A percentile compares a stretch with the other conserved stretches of the same genome.
Conservation (phyloP, 2,113 vertebrate genomes). For the Hypanus sabinus region DNA sequence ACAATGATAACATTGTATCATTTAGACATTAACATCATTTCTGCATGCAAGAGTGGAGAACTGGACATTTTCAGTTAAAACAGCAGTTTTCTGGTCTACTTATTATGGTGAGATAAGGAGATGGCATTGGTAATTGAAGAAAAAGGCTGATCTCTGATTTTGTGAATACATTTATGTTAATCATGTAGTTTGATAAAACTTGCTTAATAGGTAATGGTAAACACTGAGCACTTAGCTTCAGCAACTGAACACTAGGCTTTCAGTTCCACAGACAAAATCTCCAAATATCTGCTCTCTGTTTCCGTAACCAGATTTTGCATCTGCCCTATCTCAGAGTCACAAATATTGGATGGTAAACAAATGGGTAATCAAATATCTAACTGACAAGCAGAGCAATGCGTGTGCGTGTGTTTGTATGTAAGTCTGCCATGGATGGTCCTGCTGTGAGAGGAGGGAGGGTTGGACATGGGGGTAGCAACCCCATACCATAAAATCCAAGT, state of each 20-base stretch:
- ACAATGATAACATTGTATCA: background rate
- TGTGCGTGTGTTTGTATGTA: too few relatives aligned
- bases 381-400: background rate
- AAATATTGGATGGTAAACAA: background rate
- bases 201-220: background rate
- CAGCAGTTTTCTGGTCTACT: background rate
- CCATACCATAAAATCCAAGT: too few relatives aligned
- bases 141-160: background rate
- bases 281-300: background rate
- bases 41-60: background rate
- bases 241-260: background rate
- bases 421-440: too few relatives aligned
- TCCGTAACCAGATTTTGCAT: too few relatives aligned
- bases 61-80: background rate
- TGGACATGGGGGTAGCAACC: too few relatives aligned
- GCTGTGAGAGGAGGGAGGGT: too few relatives aligned
- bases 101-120: background rate
- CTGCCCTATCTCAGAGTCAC: background rate
- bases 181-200: background rate
- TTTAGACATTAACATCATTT: background rate
- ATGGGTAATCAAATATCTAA: background rate
- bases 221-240: background rate
- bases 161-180: background rate
- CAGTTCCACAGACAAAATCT: background rate
- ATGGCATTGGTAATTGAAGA: background rate